Conservation (phyloP, 2,113 vertebrate species). For the Zosterops lateralis region DNA sequence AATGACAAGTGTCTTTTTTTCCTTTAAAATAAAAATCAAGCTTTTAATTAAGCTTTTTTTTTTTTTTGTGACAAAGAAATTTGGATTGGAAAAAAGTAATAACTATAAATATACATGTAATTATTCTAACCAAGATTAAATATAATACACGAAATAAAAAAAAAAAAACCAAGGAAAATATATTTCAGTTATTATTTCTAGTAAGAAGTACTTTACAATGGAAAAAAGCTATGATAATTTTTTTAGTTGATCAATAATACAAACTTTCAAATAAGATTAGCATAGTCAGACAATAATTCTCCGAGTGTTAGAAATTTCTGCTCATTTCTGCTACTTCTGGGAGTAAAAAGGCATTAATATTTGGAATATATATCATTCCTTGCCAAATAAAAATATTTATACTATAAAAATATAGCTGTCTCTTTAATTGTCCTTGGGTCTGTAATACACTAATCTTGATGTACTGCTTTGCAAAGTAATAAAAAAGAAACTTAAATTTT, state of each 20-base stretch:
- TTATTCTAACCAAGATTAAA: conserved; percentile 2
- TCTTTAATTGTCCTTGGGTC: background rate
- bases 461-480: background rate
- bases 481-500: background rate
- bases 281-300: conserved; percentile 8
- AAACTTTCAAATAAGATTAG: conserved; percentile 18
- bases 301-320: background rate
- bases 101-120: background rate
- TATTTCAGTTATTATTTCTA: conserved; percentile 28
- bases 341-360: conserved; percentile 1
- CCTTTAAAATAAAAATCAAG: background rate
- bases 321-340: conserved; percentile 4
- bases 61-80: background rate
- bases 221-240: background rate
- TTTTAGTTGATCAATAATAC: conserved; percentile 9
- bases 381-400: conserved; percentile 23
- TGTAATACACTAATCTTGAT: background rate
- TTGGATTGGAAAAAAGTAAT: background rate
- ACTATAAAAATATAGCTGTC: background rate
- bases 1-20: background rate
- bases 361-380: background rate
- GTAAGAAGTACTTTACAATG: background rate
- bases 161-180: background rate
- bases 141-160: background rate
- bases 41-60: background rate